A percentile compares a stretch with the other conserved stretches of the same genome.
Evolutionary conservation across 1,140 invertebrate genomes (phyloP).

Genomic region (Drusus annulatus): DNA sequence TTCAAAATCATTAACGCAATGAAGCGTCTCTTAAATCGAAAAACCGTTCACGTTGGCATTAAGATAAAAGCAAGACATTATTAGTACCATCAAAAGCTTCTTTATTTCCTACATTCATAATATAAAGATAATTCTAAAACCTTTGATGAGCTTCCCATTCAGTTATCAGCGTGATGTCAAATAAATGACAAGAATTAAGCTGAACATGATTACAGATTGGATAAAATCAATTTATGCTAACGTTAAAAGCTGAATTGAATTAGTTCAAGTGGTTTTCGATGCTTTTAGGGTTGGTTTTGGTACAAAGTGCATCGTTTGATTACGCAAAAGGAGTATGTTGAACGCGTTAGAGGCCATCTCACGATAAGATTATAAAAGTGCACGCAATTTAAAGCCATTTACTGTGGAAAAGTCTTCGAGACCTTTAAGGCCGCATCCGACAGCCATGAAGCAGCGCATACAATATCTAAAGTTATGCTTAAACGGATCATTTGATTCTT

Average conservation of each 20-base stretch:
- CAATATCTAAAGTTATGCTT: conserved; percentile 35
- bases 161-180: not conserved
- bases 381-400: conserved; percentile 28
- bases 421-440: conserved; percentile 21
- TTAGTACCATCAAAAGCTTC: conserved; percentile 21
- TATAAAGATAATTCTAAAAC: conserved; percentile 28
- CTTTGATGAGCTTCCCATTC: not conserved
- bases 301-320: no score
- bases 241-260: not conserved
- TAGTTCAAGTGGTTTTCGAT: not conserved
- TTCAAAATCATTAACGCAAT: conserved; percentile 1
- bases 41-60: not conserved
- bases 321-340: no score
- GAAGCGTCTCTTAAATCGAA: not conserved
- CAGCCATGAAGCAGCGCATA: conserved; percentile 32
- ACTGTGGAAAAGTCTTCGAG: conserved; percentile 14
- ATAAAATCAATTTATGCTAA: not conserved
- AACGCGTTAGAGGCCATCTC: not conserved
- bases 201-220: not conserved
- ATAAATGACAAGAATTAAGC: conserved; percentile 2
- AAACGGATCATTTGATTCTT: conserved; percentile 40
- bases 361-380: conserved; percentile 34
- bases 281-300: not conserved
- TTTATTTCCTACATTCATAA: conserved; percentile 4
- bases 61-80: conserved; percentile 26